Conservation (phyloP, 2,797 vertebrate genomes). For the Prunella strophiata region DNA sequence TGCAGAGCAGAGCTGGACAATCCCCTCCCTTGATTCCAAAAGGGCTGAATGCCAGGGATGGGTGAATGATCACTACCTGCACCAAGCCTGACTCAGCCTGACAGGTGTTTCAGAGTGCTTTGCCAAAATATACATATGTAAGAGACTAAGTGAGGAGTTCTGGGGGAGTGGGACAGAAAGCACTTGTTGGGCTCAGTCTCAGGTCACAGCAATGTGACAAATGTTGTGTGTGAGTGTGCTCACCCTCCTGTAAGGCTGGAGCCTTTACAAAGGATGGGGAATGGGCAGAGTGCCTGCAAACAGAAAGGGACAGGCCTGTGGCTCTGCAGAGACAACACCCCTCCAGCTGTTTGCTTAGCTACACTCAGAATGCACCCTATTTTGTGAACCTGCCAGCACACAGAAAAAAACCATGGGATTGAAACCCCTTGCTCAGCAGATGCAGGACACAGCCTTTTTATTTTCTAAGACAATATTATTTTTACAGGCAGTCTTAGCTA, state of each 20-base stretch:
- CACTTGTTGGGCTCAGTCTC: background rate
- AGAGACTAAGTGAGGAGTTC: background rate
- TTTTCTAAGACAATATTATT: conserved; percentile 43
- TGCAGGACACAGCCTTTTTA: background rate
- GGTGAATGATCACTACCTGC: background rate
- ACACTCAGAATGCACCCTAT: background rate
- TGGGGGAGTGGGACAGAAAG: background rate
- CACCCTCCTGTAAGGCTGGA: background rate
- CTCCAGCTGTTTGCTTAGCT: conserved; percentile 27
- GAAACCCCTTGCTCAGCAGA: conserved; percentile 45
- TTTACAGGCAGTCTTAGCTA: background rate
- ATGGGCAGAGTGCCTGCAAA: background rate
- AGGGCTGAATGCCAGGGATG: background rate
- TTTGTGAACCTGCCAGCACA: background rate
- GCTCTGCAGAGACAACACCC: conserved; percentile 11
- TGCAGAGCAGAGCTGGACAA: background rate
- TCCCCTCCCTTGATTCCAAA: background rate
- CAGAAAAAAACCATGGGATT: background rate
- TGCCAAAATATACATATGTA: background rate
- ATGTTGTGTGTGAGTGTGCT: background rate
- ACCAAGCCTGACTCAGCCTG: background rate
- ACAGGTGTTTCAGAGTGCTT: background rate
- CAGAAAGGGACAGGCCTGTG: background rate
- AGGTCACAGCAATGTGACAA: background rate
- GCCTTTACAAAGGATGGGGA: background rate